Conservation (phyloP, 2,888 invertebrate genomes). For the Chloromyia formosa region DNA sequence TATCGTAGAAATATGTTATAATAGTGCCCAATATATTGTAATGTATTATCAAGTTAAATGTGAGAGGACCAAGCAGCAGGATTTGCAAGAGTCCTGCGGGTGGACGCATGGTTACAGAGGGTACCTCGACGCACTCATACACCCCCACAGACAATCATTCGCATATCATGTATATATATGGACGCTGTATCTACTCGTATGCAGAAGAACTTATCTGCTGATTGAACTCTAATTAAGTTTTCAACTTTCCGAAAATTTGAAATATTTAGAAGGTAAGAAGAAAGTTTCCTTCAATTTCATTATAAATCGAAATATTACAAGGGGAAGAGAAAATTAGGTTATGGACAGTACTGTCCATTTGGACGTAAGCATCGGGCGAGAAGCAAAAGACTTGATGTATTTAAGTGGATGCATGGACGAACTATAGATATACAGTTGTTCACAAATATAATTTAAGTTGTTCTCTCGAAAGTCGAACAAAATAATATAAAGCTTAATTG, state of each 20-base stretch:
- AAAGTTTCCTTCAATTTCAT: constrained; percentile 48
- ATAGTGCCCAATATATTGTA: constrained; percentile 34
- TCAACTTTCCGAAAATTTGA: constrained; percentile 48
- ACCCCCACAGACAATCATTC: not conserved
- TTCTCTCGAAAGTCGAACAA: too few species aligned
- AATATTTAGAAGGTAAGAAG: constrained; percentile 50
- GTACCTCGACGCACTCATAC: too few species aligned
- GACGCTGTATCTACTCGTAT: not conserved
- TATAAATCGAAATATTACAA: constrained; percentile 33
- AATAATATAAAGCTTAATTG: too few species aligned
- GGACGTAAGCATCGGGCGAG: not conserved
- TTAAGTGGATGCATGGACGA: too few species aligned
- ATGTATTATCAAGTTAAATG: constrained; percentile 33
- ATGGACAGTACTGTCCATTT: constrained; percentile 5
- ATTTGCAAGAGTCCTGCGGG: constrained; percentile 9
- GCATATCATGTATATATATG: not conserved
- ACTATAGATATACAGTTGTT: too few species aligned
- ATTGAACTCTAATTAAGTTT: constrained; percentile 51
- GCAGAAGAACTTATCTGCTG: constrained; percentile 47
- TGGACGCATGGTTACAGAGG: not conserved
- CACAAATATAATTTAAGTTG: too few species aligned
- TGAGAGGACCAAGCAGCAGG: constrained; percentile 11
- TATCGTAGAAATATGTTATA: constrained; percentile 18
- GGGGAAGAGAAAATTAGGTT: constrained; percentile 35
- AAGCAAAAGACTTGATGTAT: too few species aligned